Conservation (phyloP, 2,113 vertebrate species). For the Seriola dumerili region DNA sequence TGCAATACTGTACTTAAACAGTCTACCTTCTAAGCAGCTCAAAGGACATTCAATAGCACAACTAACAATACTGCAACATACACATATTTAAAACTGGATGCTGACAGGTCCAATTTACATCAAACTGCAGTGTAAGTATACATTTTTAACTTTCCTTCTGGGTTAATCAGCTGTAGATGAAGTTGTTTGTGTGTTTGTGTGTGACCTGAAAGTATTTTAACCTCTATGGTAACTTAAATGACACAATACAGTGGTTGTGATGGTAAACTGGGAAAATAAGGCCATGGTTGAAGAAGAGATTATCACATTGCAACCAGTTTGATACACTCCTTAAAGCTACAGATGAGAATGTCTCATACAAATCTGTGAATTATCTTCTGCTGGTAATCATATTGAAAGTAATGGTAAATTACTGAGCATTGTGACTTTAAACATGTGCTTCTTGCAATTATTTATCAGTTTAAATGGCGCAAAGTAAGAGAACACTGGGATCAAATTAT, state of each 20-base stretch:
- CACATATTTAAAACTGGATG: neutral
- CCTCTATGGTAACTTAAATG: neutral
- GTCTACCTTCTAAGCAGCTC: neutral
- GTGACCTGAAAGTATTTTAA: neutral
- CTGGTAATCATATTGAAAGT: neutral
- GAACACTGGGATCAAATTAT: neutral
- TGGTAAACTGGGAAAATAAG: neutral
- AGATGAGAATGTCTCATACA: neutral
- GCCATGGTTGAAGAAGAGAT: neutral
- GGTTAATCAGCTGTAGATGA: neutral
- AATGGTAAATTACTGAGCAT: neutral
- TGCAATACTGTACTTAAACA: neutral
- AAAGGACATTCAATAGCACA: neutral
- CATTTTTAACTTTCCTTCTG: neutral
- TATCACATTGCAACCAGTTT: neutral
- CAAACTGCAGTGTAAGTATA: neutral
- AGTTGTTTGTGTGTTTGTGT: neutral
- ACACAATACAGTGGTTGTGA: neutral
- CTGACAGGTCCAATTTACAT: neutral
- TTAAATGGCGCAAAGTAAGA: neutral
- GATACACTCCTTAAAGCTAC: neutral
- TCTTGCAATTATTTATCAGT: neutral
- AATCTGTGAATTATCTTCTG: neutral
- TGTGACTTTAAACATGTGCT: too few species aligned
- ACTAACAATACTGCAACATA: neutral